Evolutionary conservation across 2,888 invertebrate species (phyloP).

Genomic region (Sinhomidia bicolor): DNA sequence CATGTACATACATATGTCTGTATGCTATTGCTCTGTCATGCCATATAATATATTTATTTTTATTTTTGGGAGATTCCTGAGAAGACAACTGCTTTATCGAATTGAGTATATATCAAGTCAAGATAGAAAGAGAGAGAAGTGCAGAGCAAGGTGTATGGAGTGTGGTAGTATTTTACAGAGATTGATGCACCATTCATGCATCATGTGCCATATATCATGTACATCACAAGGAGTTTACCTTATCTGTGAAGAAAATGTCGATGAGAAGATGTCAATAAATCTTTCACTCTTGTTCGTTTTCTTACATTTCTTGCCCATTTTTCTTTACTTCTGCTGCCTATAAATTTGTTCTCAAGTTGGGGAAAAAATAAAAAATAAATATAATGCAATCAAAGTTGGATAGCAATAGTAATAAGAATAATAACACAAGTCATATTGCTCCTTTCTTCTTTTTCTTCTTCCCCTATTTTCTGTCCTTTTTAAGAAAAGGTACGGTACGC

Average conservation of each 20-base stretch:
- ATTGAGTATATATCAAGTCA: neutral
- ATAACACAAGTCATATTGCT: slow-evolving; percentile 15
- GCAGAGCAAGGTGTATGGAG: neutral
- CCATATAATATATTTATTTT: neutral
- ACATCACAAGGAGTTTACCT: slow-evolving; percentile 61
- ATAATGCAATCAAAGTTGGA: neutral
- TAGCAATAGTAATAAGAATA: neutral
- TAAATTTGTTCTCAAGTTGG: slow-evolving; percentile 20
- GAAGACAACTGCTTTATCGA: slow-evolving; percentile 26
- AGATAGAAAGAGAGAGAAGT: neutral
- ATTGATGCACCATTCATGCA: slow-evolving; percentile 53
- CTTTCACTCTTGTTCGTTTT: slow-evolving; percentile 63
- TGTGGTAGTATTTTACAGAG: slow-evolving; percentile 22
- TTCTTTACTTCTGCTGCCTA: slow-evolving; percentile 7
- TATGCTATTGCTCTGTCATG: neutral
- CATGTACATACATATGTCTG: neutral
- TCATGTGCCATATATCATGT: slow-evolving; percentile 66
- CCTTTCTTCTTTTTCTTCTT: slow-evolving; percentile 20
- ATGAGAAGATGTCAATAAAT: slow-evolving; percentile 75
- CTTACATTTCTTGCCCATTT: slow-evolving; percentile 31
- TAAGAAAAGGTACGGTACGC: neutral
- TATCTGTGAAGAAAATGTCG: slow-evolving; percentile 74
- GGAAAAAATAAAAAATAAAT: no score
- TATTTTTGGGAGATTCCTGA: slow-evolving; percentile 30
- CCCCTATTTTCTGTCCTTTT: slow-evolving; percentile 48